Evolutionary conservation across 2,797 vertebrate genomes (phyloP).

Genomic region (Atherinosoma microstoma): DNA sequence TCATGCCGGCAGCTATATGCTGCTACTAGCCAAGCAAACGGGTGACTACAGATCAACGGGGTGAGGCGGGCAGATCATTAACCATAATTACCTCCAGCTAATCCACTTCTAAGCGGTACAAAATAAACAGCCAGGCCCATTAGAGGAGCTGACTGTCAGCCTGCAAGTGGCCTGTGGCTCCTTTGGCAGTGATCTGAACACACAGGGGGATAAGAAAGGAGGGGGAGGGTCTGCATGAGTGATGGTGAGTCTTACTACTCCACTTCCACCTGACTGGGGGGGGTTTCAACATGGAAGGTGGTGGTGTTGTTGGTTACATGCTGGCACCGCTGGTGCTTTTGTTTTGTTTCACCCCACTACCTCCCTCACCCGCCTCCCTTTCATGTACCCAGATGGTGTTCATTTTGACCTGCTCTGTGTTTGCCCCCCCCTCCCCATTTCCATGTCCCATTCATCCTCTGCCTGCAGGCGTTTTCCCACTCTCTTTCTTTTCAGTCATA

Average conservation of each 20-base stretch:
- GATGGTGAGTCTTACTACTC: constrained; percentile 52
- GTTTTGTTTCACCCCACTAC: constrained; percentile 65
- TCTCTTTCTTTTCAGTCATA: constrained; percentile 38
- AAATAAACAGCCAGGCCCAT: constrained; percentile 89
- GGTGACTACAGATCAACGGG: constrained; percentile 84
- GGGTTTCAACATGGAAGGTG: constrained; percentile 44
- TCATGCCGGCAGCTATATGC: constrained; percentile 73
- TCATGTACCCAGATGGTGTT: constrained; percentile 87
- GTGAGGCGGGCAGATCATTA: constrained; percentile 87
- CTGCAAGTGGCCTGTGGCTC: constrained; percentile 87
- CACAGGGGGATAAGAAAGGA: constrained; percentile 75
- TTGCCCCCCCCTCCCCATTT: constrained; percentile 38
- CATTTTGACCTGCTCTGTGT: constrained; percentile 79
- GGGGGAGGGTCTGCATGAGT: constrained; percentile 46
- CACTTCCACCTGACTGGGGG: constrained; percentile 63
- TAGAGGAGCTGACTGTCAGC: constrained; percentile 88
- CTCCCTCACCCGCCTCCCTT: constrained; percentile 61
- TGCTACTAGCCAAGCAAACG: constrained; percentile 74
- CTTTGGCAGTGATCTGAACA: constrained; percentile 82
- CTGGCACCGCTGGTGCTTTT: constrained; percentile 83
- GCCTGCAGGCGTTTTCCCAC: constrained; percentile 76
- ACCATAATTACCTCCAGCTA: constrained; percentile 90
- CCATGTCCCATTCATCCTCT: constrained; percentile 68
- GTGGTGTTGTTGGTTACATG: constrained; percentile 68
- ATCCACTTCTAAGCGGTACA: constrained; percentile 87